Evolutionary conservation across 2,797 vertebrate genomes (phyloP).

Genomic region (Acanthopagrus latus): DNA sequence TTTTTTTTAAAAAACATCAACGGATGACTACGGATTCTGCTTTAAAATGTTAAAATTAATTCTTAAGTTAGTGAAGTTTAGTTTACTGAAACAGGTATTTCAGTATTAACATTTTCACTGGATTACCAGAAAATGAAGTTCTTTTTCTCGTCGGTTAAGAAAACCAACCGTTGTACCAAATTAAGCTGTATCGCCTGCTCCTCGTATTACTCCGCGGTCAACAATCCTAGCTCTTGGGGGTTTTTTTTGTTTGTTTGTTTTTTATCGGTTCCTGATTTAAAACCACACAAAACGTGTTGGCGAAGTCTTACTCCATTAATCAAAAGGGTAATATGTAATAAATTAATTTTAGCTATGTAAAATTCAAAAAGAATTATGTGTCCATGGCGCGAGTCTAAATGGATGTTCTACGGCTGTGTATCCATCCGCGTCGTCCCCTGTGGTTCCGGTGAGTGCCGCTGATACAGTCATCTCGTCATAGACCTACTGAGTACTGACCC

Average conservation of each 20-base stretch:
- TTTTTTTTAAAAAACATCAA: background rate
- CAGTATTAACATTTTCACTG: background rate
- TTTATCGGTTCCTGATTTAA: background rate
- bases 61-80: background rate
- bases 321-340: background rate
- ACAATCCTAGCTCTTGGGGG: background rate
- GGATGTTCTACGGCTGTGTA: background rate
- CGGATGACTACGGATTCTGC: background rate
- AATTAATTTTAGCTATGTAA: background rate
- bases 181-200: no score
- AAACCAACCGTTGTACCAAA: no score
- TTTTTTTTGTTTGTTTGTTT: no score
- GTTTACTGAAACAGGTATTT: background rate
- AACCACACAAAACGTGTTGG: no score
- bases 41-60: background rate
- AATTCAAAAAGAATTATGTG: no score
- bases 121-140: background rate
- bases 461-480: background rate
- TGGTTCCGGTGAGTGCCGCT: background rate
- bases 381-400: background rate
- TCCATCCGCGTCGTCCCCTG: background rate
- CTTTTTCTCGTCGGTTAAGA: no score
- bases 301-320: no score
- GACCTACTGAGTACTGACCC: conserved; percentile 44
- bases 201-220: background rate